A percentile compares a stretch with the other conserved stretches of the same genome.
phyloP scores from a whole-genome alignment of 2,797 vertebrate genomes.

The Melanotaenia nigrans region DNA sequence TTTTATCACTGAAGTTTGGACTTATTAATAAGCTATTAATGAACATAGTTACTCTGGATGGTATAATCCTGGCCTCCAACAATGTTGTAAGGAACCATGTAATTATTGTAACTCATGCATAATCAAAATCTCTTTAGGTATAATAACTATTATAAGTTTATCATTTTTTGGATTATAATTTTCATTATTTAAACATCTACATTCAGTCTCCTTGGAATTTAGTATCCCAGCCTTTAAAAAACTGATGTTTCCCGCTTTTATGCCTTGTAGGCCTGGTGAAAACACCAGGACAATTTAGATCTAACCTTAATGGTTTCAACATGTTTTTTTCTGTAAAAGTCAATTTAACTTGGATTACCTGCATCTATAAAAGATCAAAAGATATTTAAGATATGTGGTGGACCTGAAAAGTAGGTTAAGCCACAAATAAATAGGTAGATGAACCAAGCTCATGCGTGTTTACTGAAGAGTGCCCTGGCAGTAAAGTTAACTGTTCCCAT shows the following conservation, averaged over 20 bases:
- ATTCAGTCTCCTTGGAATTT: not conserved
- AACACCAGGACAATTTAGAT: not conserved
- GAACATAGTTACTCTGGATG: too few species aligned
- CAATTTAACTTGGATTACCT: conserved; percentile 3
- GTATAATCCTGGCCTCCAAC: too few species aligned
- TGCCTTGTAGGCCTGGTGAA: not conserved
- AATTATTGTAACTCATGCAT: not conserved
- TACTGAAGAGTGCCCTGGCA: conserved; percentile 38
- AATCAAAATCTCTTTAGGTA: not conserved
- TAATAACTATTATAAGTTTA: not conserved
- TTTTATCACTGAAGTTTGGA: not conserved
- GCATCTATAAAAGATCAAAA: not conserved
- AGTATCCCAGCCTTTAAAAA: not conserved
- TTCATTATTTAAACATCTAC: not conserved
- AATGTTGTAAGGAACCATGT: too few species aligned
- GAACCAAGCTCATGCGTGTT: conserved; percentile 42
- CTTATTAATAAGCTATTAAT: not conserved
- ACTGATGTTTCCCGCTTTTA: not conserved
- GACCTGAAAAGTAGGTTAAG: conserved; percentile 5
- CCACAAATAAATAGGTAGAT: conserved; percentile 26
- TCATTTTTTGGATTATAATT: not conserved
- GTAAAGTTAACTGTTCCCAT: conserved; percentile 37
- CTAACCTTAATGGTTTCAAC: not conserved
- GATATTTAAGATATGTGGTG: not conserved
- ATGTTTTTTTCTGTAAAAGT: conserved; percentile 25